phyloP scores from a whole-genome alignment of 2,888 invertebrate species.

The Anodontia alba region DNA sequence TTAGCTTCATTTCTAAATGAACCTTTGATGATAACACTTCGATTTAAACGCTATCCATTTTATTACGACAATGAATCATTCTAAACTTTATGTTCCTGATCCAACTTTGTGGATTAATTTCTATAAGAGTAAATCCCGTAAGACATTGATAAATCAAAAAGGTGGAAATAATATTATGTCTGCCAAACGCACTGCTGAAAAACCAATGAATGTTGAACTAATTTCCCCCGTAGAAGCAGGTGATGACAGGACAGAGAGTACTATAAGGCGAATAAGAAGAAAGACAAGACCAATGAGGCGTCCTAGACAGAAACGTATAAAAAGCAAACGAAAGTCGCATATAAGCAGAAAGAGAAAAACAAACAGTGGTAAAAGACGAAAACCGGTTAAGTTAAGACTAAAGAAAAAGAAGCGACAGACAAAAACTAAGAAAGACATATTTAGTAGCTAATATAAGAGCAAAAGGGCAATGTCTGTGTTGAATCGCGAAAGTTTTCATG shows the following conservation, averaged over 20 bases:
- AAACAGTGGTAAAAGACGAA: neutral
- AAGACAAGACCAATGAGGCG: neutral
- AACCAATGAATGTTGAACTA: constrained; percentile 8
- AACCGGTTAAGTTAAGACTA: neutral
- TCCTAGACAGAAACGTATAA: neutral
- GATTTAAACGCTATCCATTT: constrained; percentile 16
- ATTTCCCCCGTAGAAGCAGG: constrained; percentile 9
- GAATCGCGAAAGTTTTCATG: neutral
- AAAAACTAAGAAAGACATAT: neutral
- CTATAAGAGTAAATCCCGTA: neutral
- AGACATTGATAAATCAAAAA: neutral
- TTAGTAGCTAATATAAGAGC: neutral
- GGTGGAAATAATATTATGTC: constrained; percentile 1
- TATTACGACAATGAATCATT: constrained; percentile 16
- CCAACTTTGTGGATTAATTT: constrained; percentile 4
- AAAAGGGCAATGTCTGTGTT: neutral
- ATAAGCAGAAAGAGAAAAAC: neutral
- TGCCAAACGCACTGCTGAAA: neutral
- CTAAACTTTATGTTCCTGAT: constrained; percentile 12
- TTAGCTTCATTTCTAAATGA: constrained; percentile 4
- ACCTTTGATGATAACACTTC: constrained; percentile 21
- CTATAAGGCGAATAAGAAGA: neutral
- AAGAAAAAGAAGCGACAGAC: neutral
- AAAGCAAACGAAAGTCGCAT: neutral
- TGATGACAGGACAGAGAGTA: neutral